These are phyloP conservation scores for Athalia circularis DNA, from an alignment of 2,888 invertebrate genomes.

Conservation along the genomic window DNA sequence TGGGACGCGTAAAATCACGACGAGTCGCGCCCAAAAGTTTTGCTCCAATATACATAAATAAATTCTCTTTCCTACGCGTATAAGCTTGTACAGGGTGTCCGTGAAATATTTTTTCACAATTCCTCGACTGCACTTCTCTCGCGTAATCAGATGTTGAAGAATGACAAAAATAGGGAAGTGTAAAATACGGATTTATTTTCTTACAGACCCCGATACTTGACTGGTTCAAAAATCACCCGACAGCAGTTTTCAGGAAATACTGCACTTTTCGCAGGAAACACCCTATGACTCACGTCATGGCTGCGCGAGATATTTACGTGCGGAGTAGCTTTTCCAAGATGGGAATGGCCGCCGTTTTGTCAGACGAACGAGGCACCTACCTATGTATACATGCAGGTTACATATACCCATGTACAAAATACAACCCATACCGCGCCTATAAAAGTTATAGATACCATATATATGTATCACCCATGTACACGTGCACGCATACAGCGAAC, in stretches of 20 bases:
- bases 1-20: background rate
- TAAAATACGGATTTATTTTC: no score
- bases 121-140: no score
- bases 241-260: no score
- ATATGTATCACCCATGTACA: no score
- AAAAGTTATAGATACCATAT: no score
- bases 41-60: slow-evolving; percentile 37
- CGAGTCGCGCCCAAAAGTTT: slow-evolving; percentile 32
- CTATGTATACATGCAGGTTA: background rate
- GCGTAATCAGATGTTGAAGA: no score
- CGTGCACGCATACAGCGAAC: no score
- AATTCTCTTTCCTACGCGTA: slow-evolving; percentile 16
- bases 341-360: slow-evolving; percentile 16
- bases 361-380: background rate
- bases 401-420: background rate
- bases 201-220: no score
- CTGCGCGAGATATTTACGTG: slow-evolving; percentile 5
- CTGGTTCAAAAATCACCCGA: no score
- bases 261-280: no score
- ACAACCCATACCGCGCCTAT: background rate
- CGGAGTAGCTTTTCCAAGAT: slow-evolving; percentile 27
- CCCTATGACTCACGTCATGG: background rate
- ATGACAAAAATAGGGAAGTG: no score
- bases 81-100: background rate
- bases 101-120: no score